Percentiles rank a stretch among this genome's conserved stretches.
Conservation (phyloP, 2,113 vertebrate species). For the Peucedramus taeniatus region DNA sequence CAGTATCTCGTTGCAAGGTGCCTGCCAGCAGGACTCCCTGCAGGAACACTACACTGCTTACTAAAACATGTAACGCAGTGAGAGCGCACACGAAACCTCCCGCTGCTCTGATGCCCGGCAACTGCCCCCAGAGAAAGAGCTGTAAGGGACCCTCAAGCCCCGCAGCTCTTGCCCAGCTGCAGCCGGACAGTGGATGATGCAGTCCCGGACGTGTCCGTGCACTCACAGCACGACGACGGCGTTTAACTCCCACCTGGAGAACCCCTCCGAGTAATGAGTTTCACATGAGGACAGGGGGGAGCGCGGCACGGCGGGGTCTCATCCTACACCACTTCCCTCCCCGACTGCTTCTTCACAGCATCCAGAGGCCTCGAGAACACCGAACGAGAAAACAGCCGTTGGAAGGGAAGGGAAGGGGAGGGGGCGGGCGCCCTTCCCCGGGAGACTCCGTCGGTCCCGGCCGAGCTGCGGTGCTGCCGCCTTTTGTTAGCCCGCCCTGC, state of each 20-base stretch:
- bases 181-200: fast-evolving
- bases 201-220: background rate
- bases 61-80: background rate
- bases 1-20: background rate
- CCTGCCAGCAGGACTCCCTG: background rate
- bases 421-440: too few species aligned
- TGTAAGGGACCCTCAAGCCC: background rate
- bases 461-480: background rate
- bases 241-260: background rate
- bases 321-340: background rate
- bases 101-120: background rate
- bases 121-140: background rate
- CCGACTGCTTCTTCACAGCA: background rate
- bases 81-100: background rate
- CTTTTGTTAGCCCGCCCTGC: background rate
- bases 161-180: background rate
- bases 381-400: background rate
- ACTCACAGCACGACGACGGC: background rate
- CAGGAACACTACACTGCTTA: background rate
- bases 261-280: background rate
- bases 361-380: background rate
- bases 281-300: background rate
- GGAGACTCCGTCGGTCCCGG: background rate
- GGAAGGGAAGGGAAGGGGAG: background rate
- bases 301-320: background rate